Percentiles rank a stretch among this genome's conserved stretches.
Conservation (phyloP, 2,888 invertebrate genomes). For the Oxycera nigricornis region DNA sequence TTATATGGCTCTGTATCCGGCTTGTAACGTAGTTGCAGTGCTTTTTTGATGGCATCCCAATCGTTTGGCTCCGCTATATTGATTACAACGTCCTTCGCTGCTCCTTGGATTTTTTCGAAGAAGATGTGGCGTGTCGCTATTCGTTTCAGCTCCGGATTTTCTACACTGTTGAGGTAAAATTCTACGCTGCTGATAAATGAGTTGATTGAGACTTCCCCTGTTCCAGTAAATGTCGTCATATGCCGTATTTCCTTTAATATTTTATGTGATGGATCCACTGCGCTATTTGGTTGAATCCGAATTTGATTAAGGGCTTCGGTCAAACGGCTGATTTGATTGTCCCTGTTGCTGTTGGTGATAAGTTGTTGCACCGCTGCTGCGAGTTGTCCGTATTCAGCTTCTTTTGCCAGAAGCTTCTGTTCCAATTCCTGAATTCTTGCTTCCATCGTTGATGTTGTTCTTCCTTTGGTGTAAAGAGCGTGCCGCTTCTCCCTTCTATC, state of each 20-base stretch:
- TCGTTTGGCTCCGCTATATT: background rate
- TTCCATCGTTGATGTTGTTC: background rate
- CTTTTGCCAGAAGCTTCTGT: background rate
- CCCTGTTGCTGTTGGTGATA: background rate
- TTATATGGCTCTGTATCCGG: conserved; percentile 8
- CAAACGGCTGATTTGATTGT: background rate
- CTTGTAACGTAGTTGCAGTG: background rate
- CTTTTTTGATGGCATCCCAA: conserved; percentile 3
- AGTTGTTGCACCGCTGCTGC: background rate
- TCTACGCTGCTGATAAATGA: conserved; percentile 8
- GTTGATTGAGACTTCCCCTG: conserved; percentile 1
- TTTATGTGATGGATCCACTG: background rate
- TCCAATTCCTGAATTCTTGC: background rate
- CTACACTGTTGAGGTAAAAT: background rate
- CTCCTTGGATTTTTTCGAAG: conserved; percentile 10
- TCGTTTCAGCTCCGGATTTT: background rate
- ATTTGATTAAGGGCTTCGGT: conserved; percentile 3
- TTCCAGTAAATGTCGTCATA: background rate
- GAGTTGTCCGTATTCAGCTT: background rate
- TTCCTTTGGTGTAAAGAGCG: background rate
- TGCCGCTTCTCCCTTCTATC: background rate
- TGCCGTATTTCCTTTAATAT: conserved; percentile 15
- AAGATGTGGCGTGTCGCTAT: too few species aligned
- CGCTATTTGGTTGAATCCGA: background rate
- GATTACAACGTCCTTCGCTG: conserved; percentile 1